Percentiles rank a stretch among this genome's conserved stretches.
phyloP scores from a whole-genome alignment of 2,797 vertebrate genomes.

The Mastacembelus armatus region DNA sequence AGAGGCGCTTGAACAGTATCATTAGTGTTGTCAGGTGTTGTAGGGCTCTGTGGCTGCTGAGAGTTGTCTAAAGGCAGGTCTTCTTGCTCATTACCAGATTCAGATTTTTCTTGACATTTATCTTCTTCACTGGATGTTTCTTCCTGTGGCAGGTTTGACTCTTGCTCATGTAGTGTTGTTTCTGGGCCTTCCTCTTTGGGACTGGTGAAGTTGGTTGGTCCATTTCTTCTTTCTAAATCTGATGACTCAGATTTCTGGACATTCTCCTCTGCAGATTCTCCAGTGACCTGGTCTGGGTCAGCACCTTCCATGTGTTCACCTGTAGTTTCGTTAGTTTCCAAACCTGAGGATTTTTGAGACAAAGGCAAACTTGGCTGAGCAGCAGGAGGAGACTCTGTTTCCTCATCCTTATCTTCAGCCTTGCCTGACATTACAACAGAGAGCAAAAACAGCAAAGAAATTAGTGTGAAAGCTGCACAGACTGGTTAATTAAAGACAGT shows the following conservation, averaged over 20 bases:
- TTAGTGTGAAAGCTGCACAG: not conserved
- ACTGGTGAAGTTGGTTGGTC: too few relatives aligned
- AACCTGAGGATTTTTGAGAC: not conserved
- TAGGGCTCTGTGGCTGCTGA: not conserved
- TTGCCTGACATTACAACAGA: constrained; percentile 39
- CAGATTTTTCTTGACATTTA: too few relatives aligned
- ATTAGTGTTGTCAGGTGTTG: too few relatives aligned
- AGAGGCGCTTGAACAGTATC: too few relatives aligned
- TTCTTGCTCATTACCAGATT: not conserved
- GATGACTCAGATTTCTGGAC: not conserved
- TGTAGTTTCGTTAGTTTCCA: not conserved
- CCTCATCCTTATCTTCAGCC: not conserved
- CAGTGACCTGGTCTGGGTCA: not conserved
- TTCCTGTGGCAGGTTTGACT: not conserved
- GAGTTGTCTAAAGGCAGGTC: too few relatives aligned
- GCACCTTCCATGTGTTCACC: not conserved
- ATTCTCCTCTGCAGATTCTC: not conserved
- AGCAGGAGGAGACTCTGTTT: not conserved
- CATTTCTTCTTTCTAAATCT: too few relatives aligned
- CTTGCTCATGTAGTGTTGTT: not conserved
- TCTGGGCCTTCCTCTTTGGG: too few relatives aligned
- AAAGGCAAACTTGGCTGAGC: not conserved
- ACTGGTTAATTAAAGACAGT: too few relatives aligned
- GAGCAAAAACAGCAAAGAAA: too few relatives aligned
- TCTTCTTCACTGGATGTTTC: not conserved